phyloP scores from a whole-genome alignment of 2,113 vertebrate species.

The Labeo catla region DNA sequence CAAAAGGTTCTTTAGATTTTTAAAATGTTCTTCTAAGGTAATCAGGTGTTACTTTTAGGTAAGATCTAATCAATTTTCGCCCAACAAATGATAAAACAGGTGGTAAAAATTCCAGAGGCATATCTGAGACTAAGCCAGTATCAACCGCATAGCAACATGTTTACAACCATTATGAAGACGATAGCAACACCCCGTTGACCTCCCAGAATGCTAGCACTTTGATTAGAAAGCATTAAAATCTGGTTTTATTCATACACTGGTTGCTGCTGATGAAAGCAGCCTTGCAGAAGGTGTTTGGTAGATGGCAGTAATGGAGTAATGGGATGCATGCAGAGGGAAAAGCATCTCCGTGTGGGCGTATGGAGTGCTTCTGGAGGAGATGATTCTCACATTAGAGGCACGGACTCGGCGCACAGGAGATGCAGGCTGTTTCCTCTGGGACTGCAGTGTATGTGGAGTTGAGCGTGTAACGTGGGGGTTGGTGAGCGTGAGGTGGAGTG shows the following conservation, averaged over 20 bases:
- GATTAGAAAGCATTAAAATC: neutral
- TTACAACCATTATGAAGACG: neutral
- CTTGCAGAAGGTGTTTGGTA: neutral
- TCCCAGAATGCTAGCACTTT: neutral
- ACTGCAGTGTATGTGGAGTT: constrained; percentile 63
- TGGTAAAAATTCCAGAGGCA: neutral
- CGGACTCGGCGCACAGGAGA: constrained; percentile 59
- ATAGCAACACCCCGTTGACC: neutral
- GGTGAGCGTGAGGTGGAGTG: constrained; percentile 67
- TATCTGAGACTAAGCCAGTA: neutral
- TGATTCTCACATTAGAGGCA: constrained; percentile 39
- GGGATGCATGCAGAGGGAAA: constrained; percentile 65
- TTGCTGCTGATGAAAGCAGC: neutral
- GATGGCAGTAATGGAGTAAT: constrained; percentile 67
- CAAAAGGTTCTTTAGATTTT: no score
- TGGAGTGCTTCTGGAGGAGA: constrained; percentile 16
- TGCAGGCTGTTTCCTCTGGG: constrained; percentile 67
- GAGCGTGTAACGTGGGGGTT: constrained; percentile 26
- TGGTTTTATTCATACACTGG: neutral
- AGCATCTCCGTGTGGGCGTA: constrained; percentile 38
- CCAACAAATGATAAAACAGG: neutral
- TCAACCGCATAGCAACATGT: neutral
- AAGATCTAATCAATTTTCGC: neutral
- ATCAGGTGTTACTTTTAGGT: neutral
- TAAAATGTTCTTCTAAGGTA: neutral